These are phyloP conservation scores for Oxystoma pomonae DNA, from an alignment of 2,888 invertebrate species.

Conservation along the genomic window DNA sequence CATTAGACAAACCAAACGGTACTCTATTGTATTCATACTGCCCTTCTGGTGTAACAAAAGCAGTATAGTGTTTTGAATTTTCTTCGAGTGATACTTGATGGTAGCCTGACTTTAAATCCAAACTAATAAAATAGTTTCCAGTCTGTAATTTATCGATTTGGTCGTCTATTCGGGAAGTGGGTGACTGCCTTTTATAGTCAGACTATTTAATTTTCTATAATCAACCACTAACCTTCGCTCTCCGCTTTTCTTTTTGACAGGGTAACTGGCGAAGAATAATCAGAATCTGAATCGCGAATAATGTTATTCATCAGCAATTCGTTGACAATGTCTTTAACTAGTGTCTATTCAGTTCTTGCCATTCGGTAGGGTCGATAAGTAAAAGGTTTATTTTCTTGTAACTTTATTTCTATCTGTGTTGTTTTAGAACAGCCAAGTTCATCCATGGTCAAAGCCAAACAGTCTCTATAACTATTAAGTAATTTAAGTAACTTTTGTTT, in stretches of 20 bases:
- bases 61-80: constrained; percentile 19
- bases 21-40: constrained; percentile 23
- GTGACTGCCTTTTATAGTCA: constrained; percentile 22
- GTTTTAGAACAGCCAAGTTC: constrained; percentile 13
- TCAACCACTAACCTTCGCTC: constrained; percentile 26
- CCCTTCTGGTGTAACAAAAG: constrained; percentile 24
- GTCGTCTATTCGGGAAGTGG: constrained; percentile 26
- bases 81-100: constrained; percentile 23
- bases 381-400: constrained; percentile 11
- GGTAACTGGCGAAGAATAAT: constrained; percentile 26
- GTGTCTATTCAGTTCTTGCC: constrained; percentile 22
- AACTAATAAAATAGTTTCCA: constrained; percentile 23
- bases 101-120: constrained; percentile 26
- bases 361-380: constrained; percentile 14
- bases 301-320: constrained; percentile 21
- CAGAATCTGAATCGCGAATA: constrained; percentile 24
- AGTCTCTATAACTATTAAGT: constrained; percentile 8
- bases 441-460: constrained; percentile 4
- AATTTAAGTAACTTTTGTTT: constrained; percentile 1
- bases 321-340: constrained; percentile 23
- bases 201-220: constrained; percentile 22
- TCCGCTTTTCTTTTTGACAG: constrained; percentile 27
- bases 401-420: constrained; percentile 7
- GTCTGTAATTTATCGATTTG: constrained; percentile 21
- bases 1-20: constrained; percentile 25